phyloP scores from a whole-genome alignment of 2,113 vertebrate genomes.

The Salvelinus namaycush region DNA sequence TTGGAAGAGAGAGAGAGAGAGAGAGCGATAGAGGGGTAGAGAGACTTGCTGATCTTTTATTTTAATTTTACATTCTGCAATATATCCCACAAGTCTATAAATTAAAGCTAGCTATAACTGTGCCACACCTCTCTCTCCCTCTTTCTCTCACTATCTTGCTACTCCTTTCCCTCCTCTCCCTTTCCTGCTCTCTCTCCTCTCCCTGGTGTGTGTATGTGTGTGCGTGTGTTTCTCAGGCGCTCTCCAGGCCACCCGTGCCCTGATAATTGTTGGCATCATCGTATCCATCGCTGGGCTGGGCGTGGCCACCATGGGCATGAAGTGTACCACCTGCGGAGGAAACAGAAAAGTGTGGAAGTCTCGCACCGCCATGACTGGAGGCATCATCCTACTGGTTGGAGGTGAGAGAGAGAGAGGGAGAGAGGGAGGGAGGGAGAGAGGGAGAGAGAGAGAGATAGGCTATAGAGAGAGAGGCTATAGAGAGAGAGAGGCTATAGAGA shows the following conservation, averaged over 20 bases:
- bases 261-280: constrained; percentile 88
- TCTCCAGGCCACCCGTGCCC: constrained; percentile 84
- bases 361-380: constrained; percentile 83
- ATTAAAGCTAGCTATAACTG: neutral
- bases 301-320: constrained; percentile 86
- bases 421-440: neutral
- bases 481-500: neutral
- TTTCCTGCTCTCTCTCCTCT: neutral
- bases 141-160: constrained; percentile 1
- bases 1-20: constrained; percentile 39
- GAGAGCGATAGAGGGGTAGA: neutral
- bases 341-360: constrained; percentile 82
- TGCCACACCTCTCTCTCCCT: neutral
- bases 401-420: constrained; percentile 69
- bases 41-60: neutral
- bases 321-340: constrained; percentile 85
- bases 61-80: neutral
- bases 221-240: constrained; percentile 64
- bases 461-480: no score
- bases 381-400: constrained; percentile 82
- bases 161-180: neutral
- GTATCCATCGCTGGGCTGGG: constrained; percentile 79
- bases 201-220: constrained; percentile 56
- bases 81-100: constrained; percentile 28
- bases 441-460: no score